Conservation (phyloP, 2,113 vertebrate genomes). For the Butorides virescens region DNA sequence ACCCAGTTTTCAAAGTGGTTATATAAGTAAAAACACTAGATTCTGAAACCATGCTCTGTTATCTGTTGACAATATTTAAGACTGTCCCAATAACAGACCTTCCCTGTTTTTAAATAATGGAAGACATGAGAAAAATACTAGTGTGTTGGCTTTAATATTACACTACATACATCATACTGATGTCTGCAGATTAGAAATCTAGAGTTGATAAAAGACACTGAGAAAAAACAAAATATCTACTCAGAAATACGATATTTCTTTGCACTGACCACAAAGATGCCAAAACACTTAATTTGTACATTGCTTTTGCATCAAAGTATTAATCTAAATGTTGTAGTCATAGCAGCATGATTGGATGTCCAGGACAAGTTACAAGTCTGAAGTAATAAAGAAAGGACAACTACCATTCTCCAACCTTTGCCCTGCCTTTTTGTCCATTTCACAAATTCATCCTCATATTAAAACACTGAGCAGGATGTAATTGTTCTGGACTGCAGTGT, state of each 20-base stretch:
- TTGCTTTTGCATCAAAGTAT: conserved; percentile 1
- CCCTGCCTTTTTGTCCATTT: not conserved
- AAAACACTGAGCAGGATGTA: not conserved
- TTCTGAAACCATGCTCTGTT: not conserved
- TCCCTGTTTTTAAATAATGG: not conserved
- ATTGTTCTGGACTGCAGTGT: not conserved
- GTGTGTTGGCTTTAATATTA: not conserved
- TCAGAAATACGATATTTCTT: not conserved
- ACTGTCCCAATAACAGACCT: not conserved
- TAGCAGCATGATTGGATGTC: not conserved
- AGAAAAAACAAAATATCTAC: conserved; percentile 4
- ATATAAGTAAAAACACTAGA: not conserved
- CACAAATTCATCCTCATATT: not conserved
- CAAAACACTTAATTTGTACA: conserved; percentile 7
- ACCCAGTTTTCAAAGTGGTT: not conserved
- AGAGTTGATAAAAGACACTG: not conserved
- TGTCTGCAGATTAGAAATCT: conserved; percentile 17
- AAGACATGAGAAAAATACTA: not conserved
- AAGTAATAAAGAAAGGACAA: not conserved
- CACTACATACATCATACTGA: not conserved
- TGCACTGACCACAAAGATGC: conserved; percentile 32
- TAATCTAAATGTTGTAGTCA: conserved; percentile 7
- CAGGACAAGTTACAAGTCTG: not conserved
- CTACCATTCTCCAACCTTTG: not conserved
- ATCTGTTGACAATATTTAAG: not conserved